Conservation (phyloP, 2,888 invertebrate genomes). For the Cistogaster globosa region DNA sequence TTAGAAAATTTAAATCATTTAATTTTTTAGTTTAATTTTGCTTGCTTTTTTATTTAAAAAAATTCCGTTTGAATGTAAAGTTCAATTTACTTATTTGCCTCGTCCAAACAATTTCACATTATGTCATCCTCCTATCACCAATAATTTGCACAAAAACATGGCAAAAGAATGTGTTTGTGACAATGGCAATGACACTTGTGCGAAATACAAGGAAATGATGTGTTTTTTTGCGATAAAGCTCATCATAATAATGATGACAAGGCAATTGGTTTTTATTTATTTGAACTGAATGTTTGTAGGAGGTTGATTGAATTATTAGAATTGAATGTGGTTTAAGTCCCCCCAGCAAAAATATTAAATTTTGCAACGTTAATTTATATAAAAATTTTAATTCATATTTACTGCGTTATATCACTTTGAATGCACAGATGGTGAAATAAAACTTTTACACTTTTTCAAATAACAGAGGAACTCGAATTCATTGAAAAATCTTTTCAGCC, state of each 20-base stretch:
- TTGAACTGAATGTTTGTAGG: constrained; percentile 34
- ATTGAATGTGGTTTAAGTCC: neutral
- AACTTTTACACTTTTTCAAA: too few relatives aligned
- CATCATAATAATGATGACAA: constrained; percentile 19
- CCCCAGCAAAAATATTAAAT: neutral
- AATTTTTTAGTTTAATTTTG: neutral
- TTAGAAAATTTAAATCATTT: too few relatives aligned
- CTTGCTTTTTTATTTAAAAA: constrained; percentile 6
- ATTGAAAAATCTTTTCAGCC: too few relatives aligned
- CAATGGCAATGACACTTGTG: constrained; percentile 65
- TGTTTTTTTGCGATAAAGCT: neutral
- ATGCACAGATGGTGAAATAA: too few relatives aligned
- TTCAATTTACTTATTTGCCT: constrained; percentile 34
- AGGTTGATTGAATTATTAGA: constrained; percentile 27
- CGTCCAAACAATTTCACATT: constrained; percentile 3
- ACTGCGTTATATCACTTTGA: too few relatives aligned
- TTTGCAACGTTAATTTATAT: neutral
- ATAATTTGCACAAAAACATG: constrained; percentile 11
- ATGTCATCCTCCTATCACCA: constrained; percentile 6
- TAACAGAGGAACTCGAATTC: too few relatives aligned
- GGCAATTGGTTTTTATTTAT: constrained; percentile 19
- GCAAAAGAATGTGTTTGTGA: constrained; percentile 51
- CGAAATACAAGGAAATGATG: constrained; percentile 53
- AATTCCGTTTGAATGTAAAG: constrained; percentile 16
- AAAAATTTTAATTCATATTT: too few relatives aligned